Percentiles rank a stretch among this genome's conserved stretches.
Evolutionary conservation across 2,113 vertebrate species (phyloP).

Genomic region (Butorides virescens): DNA sequence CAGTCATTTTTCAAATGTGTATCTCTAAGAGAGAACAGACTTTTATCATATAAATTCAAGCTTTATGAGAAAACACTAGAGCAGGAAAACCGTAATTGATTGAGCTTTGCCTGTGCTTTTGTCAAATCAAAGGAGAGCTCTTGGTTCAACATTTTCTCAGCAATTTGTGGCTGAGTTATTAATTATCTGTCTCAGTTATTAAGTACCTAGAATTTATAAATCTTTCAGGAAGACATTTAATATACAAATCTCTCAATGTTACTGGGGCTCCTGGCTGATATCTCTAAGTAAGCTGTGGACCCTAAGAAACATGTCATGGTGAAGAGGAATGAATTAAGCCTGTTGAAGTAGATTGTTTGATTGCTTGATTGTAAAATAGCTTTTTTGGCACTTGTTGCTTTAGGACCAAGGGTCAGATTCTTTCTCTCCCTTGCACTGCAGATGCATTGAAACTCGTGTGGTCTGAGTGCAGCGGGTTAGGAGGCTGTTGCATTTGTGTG

Average conservation of each 20-base stretch:
- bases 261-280: neutral
- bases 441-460: neutral
- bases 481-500: neutral
- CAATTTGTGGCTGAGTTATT: conserved; percentile 46
- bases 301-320: neutral
- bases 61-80: conserved; percentile 17
- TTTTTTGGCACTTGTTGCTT: conserved; percentile 2
- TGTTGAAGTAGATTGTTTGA: neutral
- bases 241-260: conserved; percentile 19
- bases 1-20: conserved; percentile 25
- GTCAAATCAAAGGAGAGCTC: neutral
- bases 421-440: neutral
- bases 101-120: neutral
- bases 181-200: conserved; percentile 43
- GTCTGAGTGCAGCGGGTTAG: neutral
- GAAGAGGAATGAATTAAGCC: neutral
- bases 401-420: conserved; percentile 7
- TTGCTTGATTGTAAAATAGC: neutral
- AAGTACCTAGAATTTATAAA: conserved; percentile 54
- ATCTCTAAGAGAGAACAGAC: conserved; percentile 30
- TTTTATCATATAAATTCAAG: conserved; percentile 39
- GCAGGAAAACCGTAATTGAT: conserved; percentile 24
- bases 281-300: neutral
- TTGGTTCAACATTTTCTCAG: conserved; percentile 38
- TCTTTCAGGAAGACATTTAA: conserved; percentile 41